Base-by-base conservation (phyloP, 1,140 invertebrate genomes). In the Aleiodes sp. region DNA sequence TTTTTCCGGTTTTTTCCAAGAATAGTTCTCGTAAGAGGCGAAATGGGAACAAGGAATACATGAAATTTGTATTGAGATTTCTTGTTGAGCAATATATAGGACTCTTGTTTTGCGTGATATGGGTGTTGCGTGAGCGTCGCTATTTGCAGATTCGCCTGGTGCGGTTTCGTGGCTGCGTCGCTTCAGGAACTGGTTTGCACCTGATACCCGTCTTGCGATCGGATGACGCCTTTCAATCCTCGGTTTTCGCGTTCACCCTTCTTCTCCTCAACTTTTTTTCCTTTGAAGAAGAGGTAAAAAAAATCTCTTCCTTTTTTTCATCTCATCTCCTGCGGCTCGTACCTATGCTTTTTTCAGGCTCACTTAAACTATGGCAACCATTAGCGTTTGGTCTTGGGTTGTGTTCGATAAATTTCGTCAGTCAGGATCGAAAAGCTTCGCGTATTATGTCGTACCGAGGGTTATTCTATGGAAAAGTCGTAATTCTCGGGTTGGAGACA, bases 201-300 rank as follows among this genome's bases (percentile, higher is more conserved):
- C 82, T 84, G 84, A 86, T 83, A 83, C 83, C 75, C 70, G 70
- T 73, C 71, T 78, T 72, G 77, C 75, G 81, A 86, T 84, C 82
- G 78, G 82, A 84, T 84, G 82, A 84, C 82, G 82, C 80, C 76
- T 81, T 83, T 83, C 80, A 82, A 82, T 83, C 80, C 80, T 61
- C 60, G 59, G 65, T 66, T 35, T 33, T 61, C 57, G 7, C 12
- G 12, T 39, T 33, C 43, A 10, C 29, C 39, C 39, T 26, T 26
- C 37, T 59, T 66, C 67, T 75, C 62, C 56, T 73, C 75, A 65
- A 46, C 28, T 35, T 35, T 61, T 70, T 75, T 69, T 57, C 65
- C 43, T 70, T n/a, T n/a, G n/a, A n/a, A n/a, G n/a, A n/a, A n/a
- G n/a, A n/a, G n/a, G n/a, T n/a, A n/a, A n/a, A n/a, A n/a, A n/a